These are phyloP conservation scores for Oryzias curvinotus DNA, from an alignment of 2,113 vertebrate species.

Conservation along the genomic window DNA sequence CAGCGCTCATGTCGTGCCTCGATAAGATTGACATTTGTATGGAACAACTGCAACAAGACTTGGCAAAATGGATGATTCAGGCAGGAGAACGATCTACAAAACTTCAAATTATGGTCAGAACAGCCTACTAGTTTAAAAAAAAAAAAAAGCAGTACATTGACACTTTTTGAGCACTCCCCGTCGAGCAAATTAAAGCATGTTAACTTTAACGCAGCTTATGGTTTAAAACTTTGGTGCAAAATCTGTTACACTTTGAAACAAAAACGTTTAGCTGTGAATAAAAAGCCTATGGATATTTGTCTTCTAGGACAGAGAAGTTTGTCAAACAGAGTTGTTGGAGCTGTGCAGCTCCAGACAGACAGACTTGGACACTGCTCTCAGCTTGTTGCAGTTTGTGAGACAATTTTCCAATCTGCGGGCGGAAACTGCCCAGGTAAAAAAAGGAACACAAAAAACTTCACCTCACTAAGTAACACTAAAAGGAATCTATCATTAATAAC, in stretches of 20 bases:
- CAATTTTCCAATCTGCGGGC: conserved; percentile 71
- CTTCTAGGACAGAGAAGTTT: conserved; percentile 67
- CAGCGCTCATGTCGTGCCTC: conserved; percentile 71
- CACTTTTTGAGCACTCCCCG: too few relatives aligned
- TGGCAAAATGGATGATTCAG: conserved; percentile 53
- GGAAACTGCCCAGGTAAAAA: conserved; percentile 80
- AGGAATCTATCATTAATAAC: too few relatives aligned
- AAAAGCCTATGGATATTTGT: conserved; percentile 10
- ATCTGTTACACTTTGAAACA: not conserved
- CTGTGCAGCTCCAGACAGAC: conserved; percentile 68
- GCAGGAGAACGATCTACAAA: conserved; percentile 32
- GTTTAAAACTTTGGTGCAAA: not conserved
- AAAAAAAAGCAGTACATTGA: not conserved
- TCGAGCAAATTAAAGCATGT: not conserved
- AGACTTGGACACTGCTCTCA: conserved; percentile 72
- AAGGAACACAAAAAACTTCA: not conserved
- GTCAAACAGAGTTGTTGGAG: conserved; percentile 74
- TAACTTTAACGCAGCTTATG: not conserved
- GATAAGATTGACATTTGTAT: conserved; percentile 75
- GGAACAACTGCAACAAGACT: conserved; percentile 74
- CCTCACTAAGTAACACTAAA: not conserved
- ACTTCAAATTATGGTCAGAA: conserved; percentile 45
- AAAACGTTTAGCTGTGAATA: conserved; percentile 6
- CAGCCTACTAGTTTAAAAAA: conserved; percentile 5
- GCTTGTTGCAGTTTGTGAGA: conserved; percentile 72